Percentiles rank a stretch among this genome's conserved stretches.
phyloP scores from a whole-genome alignment of 2,797 vertebrate species.

The Eulemur rubriventer region DNA sequence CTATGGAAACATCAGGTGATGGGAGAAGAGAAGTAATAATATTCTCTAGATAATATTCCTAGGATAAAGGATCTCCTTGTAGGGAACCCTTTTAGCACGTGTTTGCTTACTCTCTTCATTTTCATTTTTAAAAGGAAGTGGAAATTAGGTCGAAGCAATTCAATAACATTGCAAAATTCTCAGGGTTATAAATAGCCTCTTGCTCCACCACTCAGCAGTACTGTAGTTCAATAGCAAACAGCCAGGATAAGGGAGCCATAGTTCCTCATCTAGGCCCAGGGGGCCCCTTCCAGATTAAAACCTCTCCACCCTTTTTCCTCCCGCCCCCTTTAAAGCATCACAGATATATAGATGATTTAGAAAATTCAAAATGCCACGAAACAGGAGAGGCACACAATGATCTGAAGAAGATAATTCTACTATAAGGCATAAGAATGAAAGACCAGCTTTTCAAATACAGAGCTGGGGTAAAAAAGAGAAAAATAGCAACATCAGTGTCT shows the following conservation, averaged over 20 bases:
- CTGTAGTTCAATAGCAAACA: background rate
- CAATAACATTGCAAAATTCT: conserved; percentile 68
- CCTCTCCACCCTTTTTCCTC: background rate
- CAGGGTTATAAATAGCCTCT: conserved; percentile 61
- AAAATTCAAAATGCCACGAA: background rate
- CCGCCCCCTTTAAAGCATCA: background rate
- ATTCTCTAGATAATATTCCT: background rate
- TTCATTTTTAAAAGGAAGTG: conserved; percentile 69
- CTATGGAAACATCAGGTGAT: background rate
- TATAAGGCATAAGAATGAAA: background rate
- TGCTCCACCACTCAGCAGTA: background rate
- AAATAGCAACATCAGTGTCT: background rate
- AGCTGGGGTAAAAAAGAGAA: background rate
- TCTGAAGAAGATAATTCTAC: background rate
- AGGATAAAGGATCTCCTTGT: conserved; percentile 10
- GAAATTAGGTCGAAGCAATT: conserved; percentile 57
- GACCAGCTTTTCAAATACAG: background rate
- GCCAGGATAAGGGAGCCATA: background rate
- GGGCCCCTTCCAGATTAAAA: background rate
- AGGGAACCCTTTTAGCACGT: conserved; percentile 21
- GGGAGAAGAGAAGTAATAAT: background rate
- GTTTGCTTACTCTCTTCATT: conserved; percentile 59
- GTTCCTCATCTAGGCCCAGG: background rate
- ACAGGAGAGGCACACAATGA: background rate
- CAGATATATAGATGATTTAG: background rate